phyloP scores from a whole-genome alignment of 2,888 invertebrate species.

The Nephrotoma appendiculata region DNA sequence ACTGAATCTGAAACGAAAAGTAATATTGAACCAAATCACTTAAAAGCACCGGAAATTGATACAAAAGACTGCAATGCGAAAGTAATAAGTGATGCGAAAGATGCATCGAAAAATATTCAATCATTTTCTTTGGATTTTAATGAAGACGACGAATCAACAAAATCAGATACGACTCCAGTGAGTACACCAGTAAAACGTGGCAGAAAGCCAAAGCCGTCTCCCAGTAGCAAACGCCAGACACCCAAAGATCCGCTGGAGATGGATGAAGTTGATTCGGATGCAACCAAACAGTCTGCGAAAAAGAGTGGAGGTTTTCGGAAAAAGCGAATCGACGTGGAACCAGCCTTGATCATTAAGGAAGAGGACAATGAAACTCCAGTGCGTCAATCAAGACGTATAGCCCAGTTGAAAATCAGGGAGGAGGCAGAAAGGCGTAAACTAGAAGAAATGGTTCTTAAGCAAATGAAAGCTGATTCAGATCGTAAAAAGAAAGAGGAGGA shows the following conservation, averaged over 20 bases:
- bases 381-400: slow-evolving; percentile 70
- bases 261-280: not conserved
- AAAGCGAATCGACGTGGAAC: not conserved
- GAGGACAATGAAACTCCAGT: slow-evolving; percentile 33
- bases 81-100: not conserved
- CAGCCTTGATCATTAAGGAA: slow-evolving; percentile 19
- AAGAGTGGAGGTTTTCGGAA: not conserved
- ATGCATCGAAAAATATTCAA: not conserved
- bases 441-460: slow-evolving; percentile 57
- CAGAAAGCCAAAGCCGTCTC: slow-evolving; percentile 3
- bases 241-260: not conserved
- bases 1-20: not conserved
- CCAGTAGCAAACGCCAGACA: slow-evolving; percentile 7
- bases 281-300: not conserved
- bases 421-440: slow-evolving; percentile 62
- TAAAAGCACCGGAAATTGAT: not conserved
- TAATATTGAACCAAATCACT: not conserved
- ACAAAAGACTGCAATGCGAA: not conserved
- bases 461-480: slow-evolving; percentile 49
- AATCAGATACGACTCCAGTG: not conserved
- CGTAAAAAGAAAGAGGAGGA: slow-evolving; percentile 31
- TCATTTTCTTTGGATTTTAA: not conserved
- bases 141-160: slow-evolving; percentile 7
- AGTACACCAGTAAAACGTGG: slow-evolving; percentile 6
- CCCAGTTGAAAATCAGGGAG: slow-evolving; percentile 74